phyloP scores from a whole-genome alignment of 2,113 vertebrate genomes.

The Poecile atricapillus region DNA sequence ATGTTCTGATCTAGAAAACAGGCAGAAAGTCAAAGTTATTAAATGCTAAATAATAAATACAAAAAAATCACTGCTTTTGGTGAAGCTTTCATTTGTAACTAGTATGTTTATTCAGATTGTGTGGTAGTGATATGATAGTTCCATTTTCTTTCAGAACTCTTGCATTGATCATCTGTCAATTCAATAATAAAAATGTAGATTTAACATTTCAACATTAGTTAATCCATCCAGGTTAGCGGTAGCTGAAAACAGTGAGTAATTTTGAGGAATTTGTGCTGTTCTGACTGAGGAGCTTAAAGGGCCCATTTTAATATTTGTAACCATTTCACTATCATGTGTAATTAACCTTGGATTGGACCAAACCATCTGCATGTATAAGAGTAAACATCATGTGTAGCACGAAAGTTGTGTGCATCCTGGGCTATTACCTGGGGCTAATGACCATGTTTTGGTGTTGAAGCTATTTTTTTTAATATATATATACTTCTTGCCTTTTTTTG shows the following conservation, averaged over 20 bases:
- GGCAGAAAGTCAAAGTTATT: not conserved
- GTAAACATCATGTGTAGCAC: not conserved
- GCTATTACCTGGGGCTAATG: not conserved
- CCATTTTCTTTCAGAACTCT: not conserved
- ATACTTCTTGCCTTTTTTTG: not conserved
- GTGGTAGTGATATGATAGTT: not conserved
- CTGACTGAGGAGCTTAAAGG: not conserved
- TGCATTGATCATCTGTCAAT: not conserved
- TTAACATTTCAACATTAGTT: not conserved
- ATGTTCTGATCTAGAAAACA: not conserved
- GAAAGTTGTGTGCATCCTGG: not conserved
- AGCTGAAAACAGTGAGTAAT: not conserved
- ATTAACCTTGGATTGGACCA: not conserved
- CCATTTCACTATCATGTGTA: not conserved
- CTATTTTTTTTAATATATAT: not conserved
- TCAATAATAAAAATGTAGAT: not conserved
- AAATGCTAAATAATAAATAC: not conserved
- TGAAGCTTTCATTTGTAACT: not conserved
- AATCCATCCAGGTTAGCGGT: not conserved
- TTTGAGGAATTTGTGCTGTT: not conserved
- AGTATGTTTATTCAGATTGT: not conserved
- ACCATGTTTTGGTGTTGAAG: not conserved
- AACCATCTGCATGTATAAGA: not conserved
- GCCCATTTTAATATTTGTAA: not conserved
- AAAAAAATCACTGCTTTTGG: not conserved